Evolutionary conservation across 2,113 vertebrate species (phyloP).

Genomic region (Platysteira castanea): DNA sequence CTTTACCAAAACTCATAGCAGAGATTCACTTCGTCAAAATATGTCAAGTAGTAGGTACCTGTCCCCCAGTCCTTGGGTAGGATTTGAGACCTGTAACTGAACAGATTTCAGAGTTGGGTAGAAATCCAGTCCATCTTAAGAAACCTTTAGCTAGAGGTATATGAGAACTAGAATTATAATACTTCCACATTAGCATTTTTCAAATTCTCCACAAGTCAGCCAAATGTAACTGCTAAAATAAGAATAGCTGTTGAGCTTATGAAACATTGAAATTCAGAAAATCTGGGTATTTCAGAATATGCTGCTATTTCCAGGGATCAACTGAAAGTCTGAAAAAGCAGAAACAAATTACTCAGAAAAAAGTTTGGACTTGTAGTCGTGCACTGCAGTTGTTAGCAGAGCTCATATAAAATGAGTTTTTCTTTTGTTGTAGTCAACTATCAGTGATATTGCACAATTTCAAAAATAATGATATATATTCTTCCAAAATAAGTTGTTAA

Average conservation of each 20-base stretch:
- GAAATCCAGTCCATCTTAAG: not conserved
- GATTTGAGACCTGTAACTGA: not conserved
- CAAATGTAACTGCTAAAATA: not conserved
- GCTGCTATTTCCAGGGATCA: not conserved
- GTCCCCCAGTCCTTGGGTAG: not conserved
- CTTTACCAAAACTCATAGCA: not conserved
- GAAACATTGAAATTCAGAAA: not conserved
- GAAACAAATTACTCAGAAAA: not conserved
- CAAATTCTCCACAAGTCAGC: not conserved
- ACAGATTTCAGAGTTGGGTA: not conserved
- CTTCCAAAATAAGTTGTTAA: not conserved
- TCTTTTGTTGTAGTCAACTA: not conserved
- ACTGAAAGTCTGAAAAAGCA: not conserved
- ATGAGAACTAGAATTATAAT: not conserved
- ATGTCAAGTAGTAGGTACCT: not conserved
- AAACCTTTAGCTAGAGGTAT: not conserved
- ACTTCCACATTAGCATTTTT: not conserved
- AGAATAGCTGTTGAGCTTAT: not conserved
- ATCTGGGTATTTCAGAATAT: not conserved
- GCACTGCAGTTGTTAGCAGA: not conserved
- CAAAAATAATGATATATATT: not conserved
- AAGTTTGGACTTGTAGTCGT: not conserved
- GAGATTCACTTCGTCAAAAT: not conserved
- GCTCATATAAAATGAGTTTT: not conserved
- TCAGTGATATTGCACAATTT: not conserved